Conservation (phyloP, 2,113 vertebrate genomes). For the Grantiella picta region DNA sequence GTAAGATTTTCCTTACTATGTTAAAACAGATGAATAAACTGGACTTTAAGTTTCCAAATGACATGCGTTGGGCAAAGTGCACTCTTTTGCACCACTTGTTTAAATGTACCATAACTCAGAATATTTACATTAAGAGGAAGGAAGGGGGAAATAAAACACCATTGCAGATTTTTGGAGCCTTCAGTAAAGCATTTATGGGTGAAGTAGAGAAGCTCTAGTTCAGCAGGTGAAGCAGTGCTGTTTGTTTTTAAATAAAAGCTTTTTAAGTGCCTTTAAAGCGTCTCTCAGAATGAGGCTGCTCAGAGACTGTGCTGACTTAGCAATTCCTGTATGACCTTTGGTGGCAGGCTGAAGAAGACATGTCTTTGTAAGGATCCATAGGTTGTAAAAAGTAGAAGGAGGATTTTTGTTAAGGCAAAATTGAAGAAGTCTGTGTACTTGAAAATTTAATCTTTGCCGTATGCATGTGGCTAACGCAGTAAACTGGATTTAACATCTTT, state of each 20-base stretch:
- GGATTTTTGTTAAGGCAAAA: neutral
- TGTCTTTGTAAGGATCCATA: neutral
- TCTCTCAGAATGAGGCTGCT: neutral
- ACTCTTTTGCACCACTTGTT: neutral
- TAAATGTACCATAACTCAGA: neutral
- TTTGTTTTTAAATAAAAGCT: neutral
- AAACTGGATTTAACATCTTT: neutral
- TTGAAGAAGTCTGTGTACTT: neutral
- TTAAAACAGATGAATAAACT: neutral
- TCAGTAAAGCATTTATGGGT: neutral
- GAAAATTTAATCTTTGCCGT: neutral
- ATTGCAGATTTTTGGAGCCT: neutral
- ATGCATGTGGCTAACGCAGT: neutral
- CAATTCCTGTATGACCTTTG: neutral
- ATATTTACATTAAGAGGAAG: neutral
- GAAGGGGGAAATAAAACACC: fast-evolving
- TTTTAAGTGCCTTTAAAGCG: neutral
- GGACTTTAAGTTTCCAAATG: neutral
- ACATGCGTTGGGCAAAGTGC: neutral
- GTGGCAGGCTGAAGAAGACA: neutral
- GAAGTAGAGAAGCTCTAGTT: neutral
- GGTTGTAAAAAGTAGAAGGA: neutral
- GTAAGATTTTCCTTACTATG: neutral
- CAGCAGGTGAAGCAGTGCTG: neutral
- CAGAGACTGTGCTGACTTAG: neutral